Percentiles rank a stretch among this genome's conserved stretches.
These are phyloP conservation scores for Gila robusta DNA, from an alignment of 2,797 vertebrate genomes.

Conservation along the genomic window DNA sequence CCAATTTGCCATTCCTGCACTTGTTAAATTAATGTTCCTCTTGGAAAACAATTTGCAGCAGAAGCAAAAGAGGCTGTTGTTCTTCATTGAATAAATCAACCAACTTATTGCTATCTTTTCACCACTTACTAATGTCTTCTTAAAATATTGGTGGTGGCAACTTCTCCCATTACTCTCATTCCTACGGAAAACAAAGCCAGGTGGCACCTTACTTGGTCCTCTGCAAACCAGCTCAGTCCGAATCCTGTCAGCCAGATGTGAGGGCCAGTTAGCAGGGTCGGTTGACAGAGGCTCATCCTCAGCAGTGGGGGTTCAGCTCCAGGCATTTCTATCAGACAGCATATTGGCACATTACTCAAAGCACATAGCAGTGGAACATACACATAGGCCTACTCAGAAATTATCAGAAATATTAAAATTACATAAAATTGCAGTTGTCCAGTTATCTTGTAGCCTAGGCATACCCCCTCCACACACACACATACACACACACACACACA, in stretches of 20 bases:
- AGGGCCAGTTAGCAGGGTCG: constrained; percentile 41
- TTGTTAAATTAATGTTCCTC: constrained; percentile 31
- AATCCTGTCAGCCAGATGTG: constrained; percentile 43
- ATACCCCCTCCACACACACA: not conserved
- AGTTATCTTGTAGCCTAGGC: constrained; percentile 1
- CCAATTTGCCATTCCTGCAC: constrained; percentile 38
- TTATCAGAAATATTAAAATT: not conserved
- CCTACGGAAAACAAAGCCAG: constrained; percentile 41
- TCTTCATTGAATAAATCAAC: constrained; percentile 30
- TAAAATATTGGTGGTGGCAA: constrained; percentile 52
- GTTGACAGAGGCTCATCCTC: constrained; percentile 47
- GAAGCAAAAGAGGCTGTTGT: constrained; percentile 48
- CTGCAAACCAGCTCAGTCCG: constrained; percentile 34
- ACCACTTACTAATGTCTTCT: constrained; percentile 42
- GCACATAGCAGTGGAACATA: not conserved
- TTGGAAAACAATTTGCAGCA: constrained; percentile 46
- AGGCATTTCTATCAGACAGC: constrained; percentile 40
- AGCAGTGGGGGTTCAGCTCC: constrained; percentile 1
- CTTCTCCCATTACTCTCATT: constrained; percentile 35
- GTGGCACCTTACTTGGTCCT: constrained; percentile 45
- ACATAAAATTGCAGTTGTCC: constrained; percentile 19
- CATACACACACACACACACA: no score
- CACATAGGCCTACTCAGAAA: not conserved
- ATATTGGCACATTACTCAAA: not conserved
- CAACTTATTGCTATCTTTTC: constrained; percentile 32